Evolutionary conservation across 35 echinoderm and acorn worm genomes (phyloP).

Genomic region (Apostichopus parvimensis): DNA sequence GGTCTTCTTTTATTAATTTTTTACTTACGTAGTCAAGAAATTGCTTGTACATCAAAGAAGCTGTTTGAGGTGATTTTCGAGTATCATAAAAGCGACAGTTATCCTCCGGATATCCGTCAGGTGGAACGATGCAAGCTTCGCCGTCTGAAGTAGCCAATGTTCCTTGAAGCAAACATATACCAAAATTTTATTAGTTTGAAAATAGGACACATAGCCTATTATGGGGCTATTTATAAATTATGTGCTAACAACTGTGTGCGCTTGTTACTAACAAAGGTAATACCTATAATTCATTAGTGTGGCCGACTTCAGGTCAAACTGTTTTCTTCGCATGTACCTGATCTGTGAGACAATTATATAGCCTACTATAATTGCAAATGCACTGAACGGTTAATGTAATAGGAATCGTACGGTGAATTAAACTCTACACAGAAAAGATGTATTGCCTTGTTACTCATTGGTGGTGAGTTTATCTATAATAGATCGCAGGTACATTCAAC

Average conservation of each 20-base stretch:
- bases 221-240: neutral
- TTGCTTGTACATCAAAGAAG: slow-evolving; percentile 90
- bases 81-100: slow-evolving; percentile 65
- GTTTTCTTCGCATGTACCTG: too few relatives aligned
- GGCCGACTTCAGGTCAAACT: too few relatives aligned
- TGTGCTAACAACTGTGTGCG: neutral
- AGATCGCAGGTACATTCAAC: too few relatives aligned
- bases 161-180: neutral
- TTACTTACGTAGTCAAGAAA: slow-evolving; percentile 64
- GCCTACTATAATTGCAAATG: too few relatives aligned
- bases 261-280: neutral
- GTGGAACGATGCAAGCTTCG: neutral
- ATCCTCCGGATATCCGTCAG: slow-evolving; percentile 45
- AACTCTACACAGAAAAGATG: too few relatives aligned
- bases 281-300: too few relatives aligned
- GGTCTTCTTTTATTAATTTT: neutral
- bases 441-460: too few relatives aligned
- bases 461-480: too few relatives aligned
- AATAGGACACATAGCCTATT: neutral
- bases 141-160: neutral
- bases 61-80: slow-evolving; percentile 9
- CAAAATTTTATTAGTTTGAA: neutral
- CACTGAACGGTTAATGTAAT: too few relatives aligned
- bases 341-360: too few relatives aligned
- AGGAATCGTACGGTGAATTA: too few relatives aligned